Evolutionary conservation across 2,888 invertebrate species (phyloP).

Genomic region (Amaurobius ferox): DNA sequence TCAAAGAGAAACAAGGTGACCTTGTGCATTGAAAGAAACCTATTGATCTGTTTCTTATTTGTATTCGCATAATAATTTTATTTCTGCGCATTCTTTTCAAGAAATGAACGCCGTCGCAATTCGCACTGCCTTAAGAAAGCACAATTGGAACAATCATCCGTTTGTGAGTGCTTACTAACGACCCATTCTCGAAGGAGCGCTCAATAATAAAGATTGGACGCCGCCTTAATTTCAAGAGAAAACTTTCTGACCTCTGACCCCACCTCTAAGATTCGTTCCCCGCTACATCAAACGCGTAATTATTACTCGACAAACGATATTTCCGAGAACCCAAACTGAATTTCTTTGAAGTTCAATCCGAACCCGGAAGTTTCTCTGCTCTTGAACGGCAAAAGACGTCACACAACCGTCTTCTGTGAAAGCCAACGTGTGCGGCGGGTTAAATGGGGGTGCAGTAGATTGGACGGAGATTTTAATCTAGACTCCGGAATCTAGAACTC

Average conservation of each 20-base stretch:
- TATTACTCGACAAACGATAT: neutral
- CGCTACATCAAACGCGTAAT: neutral
- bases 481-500: neutral
- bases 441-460: neutral
- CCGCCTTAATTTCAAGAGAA: neutral
- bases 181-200: neutral
- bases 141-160: neutral
- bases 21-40: too few relatives aligned
- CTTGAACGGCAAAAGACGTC: neutral
- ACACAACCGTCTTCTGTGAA: neutral
- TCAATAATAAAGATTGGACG: neutral
- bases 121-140: neutral
- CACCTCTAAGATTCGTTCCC: neutral
- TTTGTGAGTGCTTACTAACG: neutral
- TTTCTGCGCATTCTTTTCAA: too few relatives aligned
- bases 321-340: neutral
- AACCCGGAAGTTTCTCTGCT: neutral
- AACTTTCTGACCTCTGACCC: neutral
- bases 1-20: too few relatives aligned
- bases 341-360: neutral
- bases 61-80: too few relatives aligned
- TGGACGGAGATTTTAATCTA: neutral
- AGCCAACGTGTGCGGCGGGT: constrained; percentile 1
- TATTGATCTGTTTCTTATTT: too few relatives aligned
- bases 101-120: neutral